Base-by-base conservation (phyloP, 2,888 invertebrate species). In the Bhutanitis thaidina region DNA sequence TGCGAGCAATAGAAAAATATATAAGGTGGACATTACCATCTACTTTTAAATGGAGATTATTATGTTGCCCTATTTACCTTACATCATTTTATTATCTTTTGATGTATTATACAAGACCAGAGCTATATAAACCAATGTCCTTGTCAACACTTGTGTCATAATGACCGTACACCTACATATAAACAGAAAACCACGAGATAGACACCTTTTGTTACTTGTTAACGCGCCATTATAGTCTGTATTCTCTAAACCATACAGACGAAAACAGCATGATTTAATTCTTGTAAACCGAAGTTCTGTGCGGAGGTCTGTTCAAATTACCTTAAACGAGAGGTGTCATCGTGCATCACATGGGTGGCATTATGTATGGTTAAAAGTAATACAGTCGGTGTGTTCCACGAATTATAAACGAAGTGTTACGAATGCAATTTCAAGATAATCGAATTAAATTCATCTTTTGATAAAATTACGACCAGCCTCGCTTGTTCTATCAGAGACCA, bases 111-210 rank as follows among this genome's bases (percentile, higher is more conserved):
- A 36, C n/a, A 14, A 36, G 12, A 43, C 27, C 29, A 37, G 10
- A 41, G 12, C 16, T 7, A 41, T 49, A 36, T 41, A 48, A 53
- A 35, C 20, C 41, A 34, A 48, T 44, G 61, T 52, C 61, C 60
- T 61, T 59, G 60, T 55, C 54, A 41, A 56, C 57, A 57, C 40
- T 41, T 27, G 30, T 61, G 54, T 29, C 52, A 54, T 57, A 56
- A 60, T 52, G 49, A 47, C 43, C 49, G 55, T 41, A 56, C 57
- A 57, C 57, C 58, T 58, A 58, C 56, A 35, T 25, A 36, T 49
- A n/a, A n/a, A 41, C 41, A 15, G 30, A 45, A 49, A 53, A 47
- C 43, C 47, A 39, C 34, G 1, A 43, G 35, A 37, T 36, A 16
- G 9, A 9, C 36, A 41, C 29, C 16, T 35, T 7, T 36, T 35